A percentile compares a stretch with the other conserved stretches of the same genome.
Evolutionary conservation across 64 coral and sea anemone species (phyloP).

Genomic region (Hydrozoanthus tunicans): DNA sequence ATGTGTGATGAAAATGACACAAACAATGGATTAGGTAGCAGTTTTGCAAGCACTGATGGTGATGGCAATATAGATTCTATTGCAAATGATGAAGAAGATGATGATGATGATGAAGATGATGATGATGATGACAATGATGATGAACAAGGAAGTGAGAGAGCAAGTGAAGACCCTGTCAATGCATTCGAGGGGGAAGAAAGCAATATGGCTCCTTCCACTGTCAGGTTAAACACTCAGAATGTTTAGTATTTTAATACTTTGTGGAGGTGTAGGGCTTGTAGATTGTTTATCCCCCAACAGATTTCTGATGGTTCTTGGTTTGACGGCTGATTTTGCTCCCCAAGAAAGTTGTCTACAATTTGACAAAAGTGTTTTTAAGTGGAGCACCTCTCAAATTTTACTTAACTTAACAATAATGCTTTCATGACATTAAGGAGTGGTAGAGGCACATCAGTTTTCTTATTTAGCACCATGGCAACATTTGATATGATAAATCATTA

Average conservation of each 20-base stretch:
- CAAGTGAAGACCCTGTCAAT: slow-evolving; percentile 32
- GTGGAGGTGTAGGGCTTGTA: not conserved
- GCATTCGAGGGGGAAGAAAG: slow-evolving; percentile 82
- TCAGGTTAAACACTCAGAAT: slow-evolving; percentile 53
- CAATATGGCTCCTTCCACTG: slow-evolving; percentile 77
- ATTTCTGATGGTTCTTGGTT: no score
- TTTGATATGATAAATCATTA: not conserved
- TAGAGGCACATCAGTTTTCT: not conserved
- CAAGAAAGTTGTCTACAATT: no score
- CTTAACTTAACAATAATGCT: not conserved
- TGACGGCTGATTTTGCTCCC: no score
- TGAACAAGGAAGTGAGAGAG: slow-evolving; percentile 47
- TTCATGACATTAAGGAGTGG: not conserved
- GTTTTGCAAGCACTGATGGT: slow-evolving; percentile 71
- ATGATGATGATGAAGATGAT: slow-evolving; percentile 45
- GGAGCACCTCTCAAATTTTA: not conserved
- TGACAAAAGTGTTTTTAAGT: no score
- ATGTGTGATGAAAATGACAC: slow-evolving; percentile 69
- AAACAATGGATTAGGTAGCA: slow-evolving; percentile 69
- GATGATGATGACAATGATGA: slow-evolving; percentile 41
- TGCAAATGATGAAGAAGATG: slow-evolving; percentile 67
- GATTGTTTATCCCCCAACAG: not conserved
- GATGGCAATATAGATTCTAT: slow-evolving; percentile 68
- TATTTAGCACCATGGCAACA: no score
- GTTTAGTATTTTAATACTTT: not conserved